These are phyloP conservation scores for Calliopsis andreniformis DNA, from an alignment of 1,140 invertebrate species.

Conservation along the genomic window DNA sequence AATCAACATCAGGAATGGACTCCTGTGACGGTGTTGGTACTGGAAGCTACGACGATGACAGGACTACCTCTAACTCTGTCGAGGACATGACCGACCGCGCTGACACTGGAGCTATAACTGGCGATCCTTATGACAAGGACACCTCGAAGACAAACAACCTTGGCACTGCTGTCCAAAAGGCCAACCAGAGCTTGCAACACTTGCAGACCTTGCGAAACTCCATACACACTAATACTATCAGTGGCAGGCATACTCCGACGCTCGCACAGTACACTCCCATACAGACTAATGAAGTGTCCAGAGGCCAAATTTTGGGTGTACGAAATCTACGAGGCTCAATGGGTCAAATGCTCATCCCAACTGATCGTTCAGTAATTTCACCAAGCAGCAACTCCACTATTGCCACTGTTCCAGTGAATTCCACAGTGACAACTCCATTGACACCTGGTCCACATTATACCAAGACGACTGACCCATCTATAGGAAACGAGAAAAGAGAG, in stretches of 20 bases:
- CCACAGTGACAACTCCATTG: slow-evolving; percentile 31
- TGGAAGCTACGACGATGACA: slow-evolving; percentile 55
- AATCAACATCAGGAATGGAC: slow-evolving; percentile 61
- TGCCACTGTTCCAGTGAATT: slow-evolving; percentile 20
- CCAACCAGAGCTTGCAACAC: slow-evolving; percentile 75
- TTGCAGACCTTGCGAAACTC: slow-evolving; percentile 74
- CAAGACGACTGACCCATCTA: slow-evolving; percentile 50
- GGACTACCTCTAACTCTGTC: slow-evolving; percentile 36
- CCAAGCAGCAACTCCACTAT: not conserved
- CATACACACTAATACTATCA: slow-evolving; percentile 42
- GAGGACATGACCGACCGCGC: slow-evolving; percentile 42
- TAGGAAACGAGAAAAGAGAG: slow-evolving; percentile 59
- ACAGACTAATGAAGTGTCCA: slow-evolving; percentile 53
- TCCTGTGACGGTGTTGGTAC: slow-evolving; percentile 55
- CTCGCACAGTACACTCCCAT: slow-evolving; percentile 53
- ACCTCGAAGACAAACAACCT: slow-evolving; percentile 20
- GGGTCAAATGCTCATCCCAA: slow-evolving; percentile 57
- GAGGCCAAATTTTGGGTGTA: slow-evolving; percentile 75
- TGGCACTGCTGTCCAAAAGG: slow-evolving; percentile 56
- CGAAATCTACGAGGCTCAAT: slow-evolving; percentile 69
- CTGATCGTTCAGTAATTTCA: slow-evolving; percentile 31
- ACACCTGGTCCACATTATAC: slow-evolving; percentile 43
- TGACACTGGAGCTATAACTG: not conserved
- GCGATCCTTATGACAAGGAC: slow-evolving; percentile 34
- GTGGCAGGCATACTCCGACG: slow-evolving; percentile 35